These are phyloP conservation scores for Hydrotaea diabolus DNA, from an alignment of 2,888 invertebrate species.

Conservation along the genomic window DNA sequence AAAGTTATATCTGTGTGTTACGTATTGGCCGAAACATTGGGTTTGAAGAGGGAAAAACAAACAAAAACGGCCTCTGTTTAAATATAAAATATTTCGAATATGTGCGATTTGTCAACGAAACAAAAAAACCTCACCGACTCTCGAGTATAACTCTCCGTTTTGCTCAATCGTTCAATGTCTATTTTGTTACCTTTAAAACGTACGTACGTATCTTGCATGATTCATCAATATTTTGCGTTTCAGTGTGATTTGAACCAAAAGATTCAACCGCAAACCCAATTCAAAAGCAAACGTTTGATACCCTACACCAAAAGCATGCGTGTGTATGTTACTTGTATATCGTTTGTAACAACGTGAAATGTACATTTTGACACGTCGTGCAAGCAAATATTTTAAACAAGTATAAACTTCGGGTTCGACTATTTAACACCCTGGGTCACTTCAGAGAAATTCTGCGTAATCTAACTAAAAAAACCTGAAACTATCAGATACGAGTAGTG, in stretches of 20 bases:
- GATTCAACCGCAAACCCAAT: constrained; percentile 25
- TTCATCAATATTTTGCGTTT: constrained; percentile 19
- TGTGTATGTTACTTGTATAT: too few relatives aligned
- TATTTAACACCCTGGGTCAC: too few relatives aligned
- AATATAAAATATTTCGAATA: neutral
- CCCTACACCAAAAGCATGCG: too few relatives aligned
- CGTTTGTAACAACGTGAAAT: too few relatives aligned
- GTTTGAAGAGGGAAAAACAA: constrained; percentile 2
- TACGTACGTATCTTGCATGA: constrained; percentile 1
- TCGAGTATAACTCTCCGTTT: neutral
- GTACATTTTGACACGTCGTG: too few relatives aligned
- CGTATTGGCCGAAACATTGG: constrained; percentile 8
- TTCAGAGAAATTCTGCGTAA: too few relatives aligned
- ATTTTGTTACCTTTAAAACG: neutral
- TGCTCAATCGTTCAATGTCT: neutral
- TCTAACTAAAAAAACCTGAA: too few relatives aligned
- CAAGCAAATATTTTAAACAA: too few relatives aligned
- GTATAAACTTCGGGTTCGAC: too few relatives aligned
- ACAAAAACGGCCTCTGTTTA: neutral
- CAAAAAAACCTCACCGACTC: neutral
- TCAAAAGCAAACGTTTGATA: constrained; percentile 24
- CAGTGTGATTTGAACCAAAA: constrained; percentile 20
- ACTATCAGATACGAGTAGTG: too few relatives aligned
- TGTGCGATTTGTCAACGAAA: neutral
- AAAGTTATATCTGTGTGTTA: neutral